These are phyloP conservation scores for Deroplatys truncata DNA, from an alignment of 2,888 invertebrate species.

Conservation along the genomic window DNA sequence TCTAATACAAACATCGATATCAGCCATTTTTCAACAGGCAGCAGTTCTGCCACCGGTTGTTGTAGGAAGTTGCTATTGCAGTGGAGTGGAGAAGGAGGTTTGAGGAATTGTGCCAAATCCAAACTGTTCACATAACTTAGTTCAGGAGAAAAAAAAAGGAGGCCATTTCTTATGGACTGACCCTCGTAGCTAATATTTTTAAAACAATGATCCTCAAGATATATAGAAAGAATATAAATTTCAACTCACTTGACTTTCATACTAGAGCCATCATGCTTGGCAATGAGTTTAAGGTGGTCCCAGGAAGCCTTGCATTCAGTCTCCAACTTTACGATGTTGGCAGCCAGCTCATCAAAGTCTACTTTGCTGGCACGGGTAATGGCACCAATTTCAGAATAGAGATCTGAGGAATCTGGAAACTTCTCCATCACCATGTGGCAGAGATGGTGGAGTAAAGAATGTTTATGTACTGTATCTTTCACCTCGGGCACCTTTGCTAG, in stretches of 20 bases:
- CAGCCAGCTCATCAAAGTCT: slow-evolving; percentile 87
- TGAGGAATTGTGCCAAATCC: too few relatives aligned
- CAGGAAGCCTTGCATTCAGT: slow-evolving; percentile 95
- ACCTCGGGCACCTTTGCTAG: slow-evolving; percentile 96
- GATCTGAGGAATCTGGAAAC: slow-evolving; percentile 90
- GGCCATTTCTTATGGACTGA: too few relatives aligned
- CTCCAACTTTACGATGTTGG: slow-evolving; percentile 85
- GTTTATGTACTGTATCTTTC: slow-evolving; percentile 98
- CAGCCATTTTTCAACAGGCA: too few relatives aligned
- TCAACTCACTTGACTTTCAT: slow-evolving; percentile 73
- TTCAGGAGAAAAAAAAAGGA: too few relatives aligned
- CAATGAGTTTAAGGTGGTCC: slow-evolving; percentile 92
- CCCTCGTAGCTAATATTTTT: too few relatives aligned
- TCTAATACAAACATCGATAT: too few relatives aligned
- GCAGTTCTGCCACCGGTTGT: too few relatives aligned
- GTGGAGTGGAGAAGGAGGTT: too few relatives aligned
- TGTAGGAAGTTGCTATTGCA: too few relatives aligned
- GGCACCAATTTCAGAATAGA: slow-evolving; percentile 95
- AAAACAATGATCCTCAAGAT: too few relatives aligned
- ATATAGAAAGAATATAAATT: too few relatives aligned
- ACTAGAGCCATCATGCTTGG: slow-evolving; percentile 83
- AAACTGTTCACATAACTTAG: too few relatives aligned
- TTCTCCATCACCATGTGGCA: slow-evolving; percentile 97
- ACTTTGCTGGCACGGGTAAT: slow-evolving; percentile 88
- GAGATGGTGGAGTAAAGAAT: slow-evolving; percentile 93